Evolutionary conservation across 1,140 invertebrate species (phyloP).

Genomic region (Bombus sibiricus): DNA sequence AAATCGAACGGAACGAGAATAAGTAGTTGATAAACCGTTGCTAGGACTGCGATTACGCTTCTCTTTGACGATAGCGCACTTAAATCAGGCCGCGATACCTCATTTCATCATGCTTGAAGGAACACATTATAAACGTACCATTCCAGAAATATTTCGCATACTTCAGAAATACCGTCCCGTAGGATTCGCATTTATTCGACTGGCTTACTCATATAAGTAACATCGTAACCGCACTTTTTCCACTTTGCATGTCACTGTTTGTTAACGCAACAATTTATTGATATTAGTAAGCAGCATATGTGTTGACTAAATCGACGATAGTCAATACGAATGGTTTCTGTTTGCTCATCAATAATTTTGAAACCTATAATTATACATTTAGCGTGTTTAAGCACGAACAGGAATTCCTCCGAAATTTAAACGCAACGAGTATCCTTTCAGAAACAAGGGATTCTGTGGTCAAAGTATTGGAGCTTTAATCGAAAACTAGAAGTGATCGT

Average conservation of each 20-base stretch:
- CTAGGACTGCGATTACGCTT: slow-evolving; percentile 1
- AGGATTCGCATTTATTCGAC: slow-evolving; percentile 64
- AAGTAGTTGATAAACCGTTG: neutral
- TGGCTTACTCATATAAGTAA: slow-evolving; percentile 56
- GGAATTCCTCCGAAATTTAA: slow-evolving; percentile 14
- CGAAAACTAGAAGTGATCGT: slow-evolving; percentile 58
- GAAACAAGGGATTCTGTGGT: slow-evolving; percentile 25
- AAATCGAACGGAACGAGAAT: neutral
- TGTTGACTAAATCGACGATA: neutral
- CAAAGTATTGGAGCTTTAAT: slow-evolving; percentile 64
- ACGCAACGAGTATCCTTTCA: slow-evolving; percentile 29
- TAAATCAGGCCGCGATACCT: slow-evolving; percentile 55
- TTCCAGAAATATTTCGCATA: slow-evolving; percentile 72
- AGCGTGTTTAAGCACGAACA: neutral
- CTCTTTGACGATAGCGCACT: slow-evolving; percentile 32
- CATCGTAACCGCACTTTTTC: slow-evolving; percentile 48
- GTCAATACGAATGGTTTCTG: neutral
- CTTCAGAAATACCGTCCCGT: slow-evolving; percentile 67
- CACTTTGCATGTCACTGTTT: neutral
- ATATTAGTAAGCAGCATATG: neutral
- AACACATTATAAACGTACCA: slow-evolving; percentile 64
- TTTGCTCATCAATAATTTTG: neutral
- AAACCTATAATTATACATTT: too few relatives aligned
- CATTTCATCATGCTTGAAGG: slow-evolving; percentile 36
- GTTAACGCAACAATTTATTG: neutral